These are phyloP conservation scores for Conistra vaccinii DNA, from an alignment of 2,888 invertebrate species.

Conservation along the genomic window DNA sequence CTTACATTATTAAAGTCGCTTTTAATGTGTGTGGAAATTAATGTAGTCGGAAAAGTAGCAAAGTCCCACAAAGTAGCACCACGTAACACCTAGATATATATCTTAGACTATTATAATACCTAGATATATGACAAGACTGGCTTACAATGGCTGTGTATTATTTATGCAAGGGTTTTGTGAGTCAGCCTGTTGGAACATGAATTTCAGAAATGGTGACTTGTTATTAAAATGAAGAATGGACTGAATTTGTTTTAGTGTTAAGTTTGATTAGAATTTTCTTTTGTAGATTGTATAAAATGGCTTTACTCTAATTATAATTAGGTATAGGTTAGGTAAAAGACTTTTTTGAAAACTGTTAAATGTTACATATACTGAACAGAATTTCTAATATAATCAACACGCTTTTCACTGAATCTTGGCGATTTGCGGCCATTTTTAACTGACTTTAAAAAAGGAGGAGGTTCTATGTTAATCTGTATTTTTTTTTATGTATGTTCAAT, in stretches of 20 bases:
- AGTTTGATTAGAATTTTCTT: neutral
- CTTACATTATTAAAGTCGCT: conserved; percentile 84
- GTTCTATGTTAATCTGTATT: no score
- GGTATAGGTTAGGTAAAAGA: no score
- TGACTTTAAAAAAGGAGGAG: neutral
- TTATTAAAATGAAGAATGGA: conserved; percentile 25
- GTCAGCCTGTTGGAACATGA: conserved; percentile 43
- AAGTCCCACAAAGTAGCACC: conserved; percentile 48
- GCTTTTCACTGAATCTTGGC: neutral
- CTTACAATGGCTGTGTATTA: conserved; percentile 57
- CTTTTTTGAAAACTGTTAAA: neutral
- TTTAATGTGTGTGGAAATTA: conserved; percentile 87
- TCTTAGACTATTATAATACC: conserved; percentile 34
- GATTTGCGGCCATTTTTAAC: neutral
- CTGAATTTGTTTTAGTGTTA: neutral
- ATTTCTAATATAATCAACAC: neutral
- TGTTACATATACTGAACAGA: neutral
- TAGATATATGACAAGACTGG: conserved; percentile 52
- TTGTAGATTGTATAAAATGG: neutral
- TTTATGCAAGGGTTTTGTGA: conserved; percentile 64
- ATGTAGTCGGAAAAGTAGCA: conserved; percentile 83
- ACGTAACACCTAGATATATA: conserved; percentile 23
- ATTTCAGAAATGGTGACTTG: conserved; percentile 41
- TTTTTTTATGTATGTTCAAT: neutral
- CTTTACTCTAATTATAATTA: neutral